Conservation (phyloP, 2,113 vertebrate genomes). For the Rhizomys pruinosus region DNA sequence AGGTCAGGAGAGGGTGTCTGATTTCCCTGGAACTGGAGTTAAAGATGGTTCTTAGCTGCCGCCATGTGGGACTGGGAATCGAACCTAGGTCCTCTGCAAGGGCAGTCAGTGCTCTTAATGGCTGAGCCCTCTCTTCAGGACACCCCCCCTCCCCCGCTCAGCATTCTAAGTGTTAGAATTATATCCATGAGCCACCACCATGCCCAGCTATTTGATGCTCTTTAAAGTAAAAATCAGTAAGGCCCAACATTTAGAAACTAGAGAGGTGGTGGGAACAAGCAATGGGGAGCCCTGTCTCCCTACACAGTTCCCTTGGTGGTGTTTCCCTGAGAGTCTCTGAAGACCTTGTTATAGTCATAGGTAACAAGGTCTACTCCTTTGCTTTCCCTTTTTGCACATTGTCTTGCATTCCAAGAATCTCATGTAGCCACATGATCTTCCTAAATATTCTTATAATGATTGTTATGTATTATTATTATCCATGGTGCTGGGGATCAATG, state of each 20-base stretch:
- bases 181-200: background rate
- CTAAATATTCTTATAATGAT: background rate
- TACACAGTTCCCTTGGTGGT: background rate
- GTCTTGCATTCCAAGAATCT: background rate
- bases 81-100: too few relatives aligned
- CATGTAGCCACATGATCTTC: background rate
- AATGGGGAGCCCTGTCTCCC: background rate
- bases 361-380: background rate
- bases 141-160: too few relatives aligned
- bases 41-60: too few relatives aligned
- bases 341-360: background rate
- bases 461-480: background rate
- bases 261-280: background rate
- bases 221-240: constrained; percentile 18
- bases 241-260: background rate
- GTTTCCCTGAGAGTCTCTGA: background rate
- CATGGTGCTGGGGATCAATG: background rate
- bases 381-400: background rate
- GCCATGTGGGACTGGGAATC: too few relatives aligned
- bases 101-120: too few relatives aligned
- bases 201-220: background rate
- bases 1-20: too few relatives aligned
- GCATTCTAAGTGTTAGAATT: background rate
- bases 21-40: too few relatives aligned
- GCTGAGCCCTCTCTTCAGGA: too few relatives aligned